phyloP scores from a whole-genome alignment of 1,140 invertebrate species.

The Drosophila serrata region DNA sequence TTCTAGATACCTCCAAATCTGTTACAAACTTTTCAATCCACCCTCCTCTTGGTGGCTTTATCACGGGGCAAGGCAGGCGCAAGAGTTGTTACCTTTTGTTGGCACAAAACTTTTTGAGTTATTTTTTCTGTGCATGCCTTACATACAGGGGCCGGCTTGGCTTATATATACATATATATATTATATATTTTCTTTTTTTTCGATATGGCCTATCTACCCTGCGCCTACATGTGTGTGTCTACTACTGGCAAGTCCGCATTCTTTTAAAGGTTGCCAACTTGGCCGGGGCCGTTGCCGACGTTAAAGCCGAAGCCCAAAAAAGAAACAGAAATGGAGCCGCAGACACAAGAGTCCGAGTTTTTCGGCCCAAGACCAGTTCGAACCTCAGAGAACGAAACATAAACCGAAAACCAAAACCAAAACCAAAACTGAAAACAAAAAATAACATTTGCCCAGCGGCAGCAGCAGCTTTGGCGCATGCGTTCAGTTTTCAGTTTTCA shows the following conservation, averaged over 20 bases:
- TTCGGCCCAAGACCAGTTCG: constrained; percentile 56
- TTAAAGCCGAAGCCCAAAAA: constrained; percentile 39
- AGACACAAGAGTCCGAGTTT: constrained; percentile 18
- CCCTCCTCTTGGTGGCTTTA: constrained; percentile 42
- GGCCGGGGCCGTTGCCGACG: constrained; percentile 44
- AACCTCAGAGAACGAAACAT: constrained; percentile 35
- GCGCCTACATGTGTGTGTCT: constrained; percentile 55
- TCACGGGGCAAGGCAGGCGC: constrained; percentile 42
- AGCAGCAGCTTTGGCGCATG: constrained; percentile 49
- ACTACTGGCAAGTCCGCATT: constrained; percentile 80
- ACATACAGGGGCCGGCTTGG: constrained; percentile 31
- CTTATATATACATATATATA: constrained; percentile 18
- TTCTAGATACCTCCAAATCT: neutral
- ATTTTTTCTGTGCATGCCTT: constrained; percentile 68
- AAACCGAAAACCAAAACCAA: constrained; percentile 49
- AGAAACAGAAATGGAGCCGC: constrained; percentile 28
- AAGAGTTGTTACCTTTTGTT: constrained; percentile 72
- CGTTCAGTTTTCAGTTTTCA: constrained; percentile 66
- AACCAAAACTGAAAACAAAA: constrained; percentile 37
- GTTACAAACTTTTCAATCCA: constrained; percentile 27
- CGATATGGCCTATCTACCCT: constrained; percentile 58
- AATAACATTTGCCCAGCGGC: constrained; percentile 59
- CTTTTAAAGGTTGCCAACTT: constrained; percentile 80
- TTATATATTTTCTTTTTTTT: constrained; percentile 29
- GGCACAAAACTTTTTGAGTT: constrained; percentile 73